Evolutionary conservation across 2,113 vertebrate genomes (phyloP), one percentile per base, ranked within the genome.

Genomic region (Calyptommatus sinebrachiatus): DNA sequence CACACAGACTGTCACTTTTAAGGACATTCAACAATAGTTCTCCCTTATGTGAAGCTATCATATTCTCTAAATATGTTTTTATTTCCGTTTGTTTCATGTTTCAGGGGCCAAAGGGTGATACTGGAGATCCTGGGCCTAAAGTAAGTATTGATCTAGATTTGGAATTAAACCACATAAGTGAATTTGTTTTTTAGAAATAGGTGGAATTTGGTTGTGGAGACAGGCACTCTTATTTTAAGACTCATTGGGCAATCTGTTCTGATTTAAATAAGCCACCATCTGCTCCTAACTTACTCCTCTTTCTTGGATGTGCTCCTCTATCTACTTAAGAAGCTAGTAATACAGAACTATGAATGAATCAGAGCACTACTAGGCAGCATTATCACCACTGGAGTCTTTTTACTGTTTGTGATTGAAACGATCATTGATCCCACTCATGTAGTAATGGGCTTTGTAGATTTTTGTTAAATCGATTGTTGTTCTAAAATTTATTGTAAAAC

Each of bases 91-190:
- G 16, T 41, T 80, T 22, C 71, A 91, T 62, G 50, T 92, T 89
- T 61, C 83, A 99, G 98, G 98, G 98, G 71, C 90, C 90, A 16
- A 97, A 96, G 82, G 98, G 98, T 28, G 94, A 96, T 2, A 89
- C 57, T 48, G 98, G 98, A 18, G 92, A 90, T 69, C 86, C 68
- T 0, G 98, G 98, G 8, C 94, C 97, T 29, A 95, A 91, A 91
- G 98, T 99, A 57, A 95, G 95, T 94, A 82, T 68, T 1, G 4
- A 0, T 5, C 7, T 22, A 20, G 9, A 78, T 77, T 77, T 77
- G 22, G 65, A 61, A 11, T 71, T 20, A 77, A 71, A 65, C 28
- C 48, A 53, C 1, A 28, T 65, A 20, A 22, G 45, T 50, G 20
- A 28, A 28, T 26, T 10, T 16, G 12, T 50, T 26, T 16, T 16